These are phyloP conservation scores for Lethrus apterus DNA, from an alignment of 1,140 invertebrate genomes.

Conservation along the genomic window DNA sequence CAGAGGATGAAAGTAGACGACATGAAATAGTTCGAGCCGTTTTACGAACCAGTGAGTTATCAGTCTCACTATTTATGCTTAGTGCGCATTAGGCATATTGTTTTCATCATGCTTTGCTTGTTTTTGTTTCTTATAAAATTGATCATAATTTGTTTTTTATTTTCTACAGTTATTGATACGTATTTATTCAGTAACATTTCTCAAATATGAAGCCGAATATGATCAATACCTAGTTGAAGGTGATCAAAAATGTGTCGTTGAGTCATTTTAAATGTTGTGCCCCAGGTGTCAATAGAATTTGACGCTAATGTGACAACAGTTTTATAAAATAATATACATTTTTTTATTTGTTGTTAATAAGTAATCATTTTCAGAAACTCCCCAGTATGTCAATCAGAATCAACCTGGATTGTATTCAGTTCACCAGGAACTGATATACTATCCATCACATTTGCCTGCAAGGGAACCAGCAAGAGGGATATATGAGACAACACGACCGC, in stretches of 20 bases:
- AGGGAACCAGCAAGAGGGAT: conserved; percentile 33
- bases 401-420: conserved; percentile 34
- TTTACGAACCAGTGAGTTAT: conserved; percentile 72
- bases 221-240: no score
- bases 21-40: conserved; percentile 67
- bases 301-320: no score
- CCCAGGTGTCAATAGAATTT: no score
- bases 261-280: no score
- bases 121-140: no score
- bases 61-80: conserved; percentile 13
- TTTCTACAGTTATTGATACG: no score
- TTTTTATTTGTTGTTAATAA: no score
- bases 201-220: no score
- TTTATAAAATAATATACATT: no score
- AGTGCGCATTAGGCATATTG: neutral
- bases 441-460: conserved; percentile 19
- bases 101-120: conserved; percentile 6
- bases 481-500: conserved; percentile 31
- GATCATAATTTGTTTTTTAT: no score
- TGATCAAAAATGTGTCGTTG: no score
- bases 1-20: conserved; percentile 70
- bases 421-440: conserved; percentile 25
- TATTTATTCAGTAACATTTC: no score
- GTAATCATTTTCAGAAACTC: conserved; percentile 35
- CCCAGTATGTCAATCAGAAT: conserved; percentile 32